These are phyloP conservation scores for Labia minor DNA, from an alignment of 2,888 invertebrate genomes.

Conservation along the genomic window DNA sequence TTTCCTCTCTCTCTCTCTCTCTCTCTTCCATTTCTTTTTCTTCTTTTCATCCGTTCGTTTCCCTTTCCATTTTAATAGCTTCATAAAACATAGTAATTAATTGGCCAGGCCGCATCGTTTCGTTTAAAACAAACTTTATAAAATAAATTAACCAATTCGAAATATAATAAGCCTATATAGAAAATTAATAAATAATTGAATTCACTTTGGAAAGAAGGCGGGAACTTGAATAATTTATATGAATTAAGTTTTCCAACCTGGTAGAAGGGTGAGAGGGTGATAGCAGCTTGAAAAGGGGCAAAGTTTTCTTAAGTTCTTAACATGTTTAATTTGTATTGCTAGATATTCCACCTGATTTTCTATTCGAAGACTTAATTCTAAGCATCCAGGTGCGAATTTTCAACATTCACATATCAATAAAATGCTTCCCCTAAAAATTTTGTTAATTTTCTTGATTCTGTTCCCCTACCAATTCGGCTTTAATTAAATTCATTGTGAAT, in stretches of 20 bases:
- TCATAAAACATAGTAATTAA: conserved; percentile 3
- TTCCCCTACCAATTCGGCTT: too few species aligned
- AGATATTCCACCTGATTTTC: not conserved
- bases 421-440: too few species aligned
- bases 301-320: not conserved
- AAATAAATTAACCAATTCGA: not conserved
- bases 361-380: too few species aligned
- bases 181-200: conserved; percentile 13
- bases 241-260: not conserved
- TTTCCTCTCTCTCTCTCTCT: not conserved
- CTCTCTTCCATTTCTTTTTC: not conserved
- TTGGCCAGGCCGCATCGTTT: not conserved
- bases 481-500: too few species aligned
- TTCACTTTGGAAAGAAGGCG: not conserved
- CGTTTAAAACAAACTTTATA: conserved; percentile 13
- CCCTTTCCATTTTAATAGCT: conserved; percentile 2
- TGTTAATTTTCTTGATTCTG: too few species aligned
- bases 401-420: too few species aligned
- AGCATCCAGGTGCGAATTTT: too few species aligned
- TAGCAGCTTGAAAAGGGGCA: not conserved
- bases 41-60: not conserved
- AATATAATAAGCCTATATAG: not conserved
- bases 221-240: conserved; percentile 1
- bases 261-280: not conserved
- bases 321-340: conserved; percentile 1